Percentiles rank a stretch among this genome's conserved stretches.
These are phyloP conservation scores for Colletes gigas DNA, from an alignment of 1,140 invertebrate genomes.

Conservation along the genomic window DNA sequence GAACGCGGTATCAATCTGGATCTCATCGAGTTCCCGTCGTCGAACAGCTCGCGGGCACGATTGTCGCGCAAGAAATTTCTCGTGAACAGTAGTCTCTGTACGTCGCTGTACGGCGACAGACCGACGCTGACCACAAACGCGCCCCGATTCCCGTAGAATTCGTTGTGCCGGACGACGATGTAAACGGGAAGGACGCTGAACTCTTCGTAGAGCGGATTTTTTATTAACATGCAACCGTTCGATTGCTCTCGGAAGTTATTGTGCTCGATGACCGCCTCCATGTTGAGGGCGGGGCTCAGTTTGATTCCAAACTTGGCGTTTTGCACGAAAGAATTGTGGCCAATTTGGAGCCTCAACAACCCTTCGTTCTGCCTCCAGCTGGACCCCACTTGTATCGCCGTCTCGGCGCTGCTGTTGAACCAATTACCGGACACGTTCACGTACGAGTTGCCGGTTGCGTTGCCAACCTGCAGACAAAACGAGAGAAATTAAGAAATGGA, in stretches of 20 bases:
- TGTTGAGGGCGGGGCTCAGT: conserved; percentile 92
- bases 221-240: conserved; percentile 92
- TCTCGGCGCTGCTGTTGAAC: conserved; percentile 89
- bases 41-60: conserved; percentile 92
- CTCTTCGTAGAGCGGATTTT: conserved; percentile 89
- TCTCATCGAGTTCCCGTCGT: conserved; percentile 83
- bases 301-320: conserved; percentile 89
- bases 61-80: conserved; percentile 95
- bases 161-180: conserved; percentile 92
- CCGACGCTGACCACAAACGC: conserved; percentile 93
- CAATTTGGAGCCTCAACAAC: conserved; percentile 88
- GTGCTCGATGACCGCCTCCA: conserved; percentile 89
- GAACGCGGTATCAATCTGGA: conserved; percentile 91
- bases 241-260: conserved; percentile 92
- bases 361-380: conserved; percentile 87
- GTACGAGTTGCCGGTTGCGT: conserved; percentile 88
- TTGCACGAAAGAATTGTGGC: conserved; percentile 91
- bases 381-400: conserved; percentile 89
- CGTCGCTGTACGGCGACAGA: conserved; percentile 91
- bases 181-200: conserved; percentile 86
- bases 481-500: too few species aligned
- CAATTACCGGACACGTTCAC: conserved; percentile 93
- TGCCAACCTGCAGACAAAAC: conserved; percentile 85
- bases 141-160: conserved; percentile 93
- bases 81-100: conserved; percentile 92